phyloP scores from a whole-genome alignment of 2,888 invertebrate species.

The Thereva unica region DNA sequence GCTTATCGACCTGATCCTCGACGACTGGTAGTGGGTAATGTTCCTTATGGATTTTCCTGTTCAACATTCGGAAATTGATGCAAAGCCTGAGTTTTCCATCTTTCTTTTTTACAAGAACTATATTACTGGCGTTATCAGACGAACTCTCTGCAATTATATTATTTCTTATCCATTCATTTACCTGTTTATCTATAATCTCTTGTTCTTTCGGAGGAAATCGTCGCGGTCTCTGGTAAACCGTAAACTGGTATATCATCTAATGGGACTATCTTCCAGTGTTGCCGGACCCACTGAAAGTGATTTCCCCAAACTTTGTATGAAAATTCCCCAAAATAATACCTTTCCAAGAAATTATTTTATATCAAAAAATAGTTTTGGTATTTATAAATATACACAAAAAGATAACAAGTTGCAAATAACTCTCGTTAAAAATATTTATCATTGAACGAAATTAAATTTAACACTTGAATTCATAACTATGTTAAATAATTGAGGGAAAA shows the following conservation, averaged over 20 bases:
- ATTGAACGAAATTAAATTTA: too few relatives aligned
- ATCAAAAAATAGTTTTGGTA: too few relatives aligned
- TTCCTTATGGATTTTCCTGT: slow-evolving; percentile 48
- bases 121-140: background rate
- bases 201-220: background rate
- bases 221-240: background rate
- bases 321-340: too few relatives aligned
- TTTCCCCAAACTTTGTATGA: too few relatives aligned
- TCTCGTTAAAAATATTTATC: too few relatives aligned
- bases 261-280: too few relatives aligned
- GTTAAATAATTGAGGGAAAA: too few relatives aligned
- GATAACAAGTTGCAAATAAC: too few relatives aligned
- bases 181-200: slow-evolving; percentile 1
- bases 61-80: slow-evolving; percentile 50
- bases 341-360: too few relatives aligned
- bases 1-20: slow-evolving; percentile 50
- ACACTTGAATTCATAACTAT: too few relatives aligned
- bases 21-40: slow-evolving; percentile 50
- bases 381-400: too few relatives aligned
- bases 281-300: too few relatives aligned
- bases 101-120: slow-evolving; percentile 3
- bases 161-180: background rate
- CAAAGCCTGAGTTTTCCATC: background rate
- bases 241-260: background rate
- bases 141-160: background rate